A percentile compares a stretch with the other conserved stretches of the same genome.
Evolutionary conservation across 2,113 vertebrate species (phyloP).

Genomic region (Chiloscyllium plagiosum): DNA sequence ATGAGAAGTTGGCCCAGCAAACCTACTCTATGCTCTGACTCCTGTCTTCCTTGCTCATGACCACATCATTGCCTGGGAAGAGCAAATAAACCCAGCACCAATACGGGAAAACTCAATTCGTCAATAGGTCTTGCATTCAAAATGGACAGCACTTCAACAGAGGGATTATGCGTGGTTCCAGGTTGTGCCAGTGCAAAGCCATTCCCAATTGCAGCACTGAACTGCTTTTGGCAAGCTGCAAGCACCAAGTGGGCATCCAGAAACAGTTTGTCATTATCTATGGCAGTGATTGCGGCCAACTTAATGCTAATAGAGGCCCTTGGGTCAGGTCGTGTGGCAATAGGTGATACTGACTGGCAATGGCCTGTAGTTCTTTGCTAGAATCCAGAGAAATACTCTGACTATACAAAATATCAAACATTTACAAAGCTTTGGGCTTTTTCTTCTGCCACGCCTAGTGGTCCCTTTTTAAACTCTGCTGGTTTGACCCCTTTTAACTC

Average conservation of each 20-base stretch:
- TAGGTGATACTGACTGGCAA: background rate
- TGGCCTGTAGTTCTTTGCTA: background rate
- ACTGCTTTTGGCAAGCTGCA: background rate
- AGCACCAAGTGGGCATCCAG: background rate
- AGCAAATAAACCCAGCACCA: background rate
- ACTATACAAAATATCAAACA: background rate
- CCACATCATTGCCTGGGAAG: background rate
- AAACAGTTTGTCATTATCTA: background rate
- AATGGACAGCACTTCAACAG: background rate
- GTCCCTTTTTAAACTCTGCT: background rate
- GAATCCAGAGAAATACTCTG: background rate
- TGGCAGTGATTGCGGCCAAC: background rate
- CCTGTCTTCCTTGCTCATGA: background rate
- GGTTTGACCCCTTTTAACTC: background rate
- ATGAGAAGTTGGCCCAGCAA: too few species aligned
- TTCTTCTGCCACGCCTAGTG: background rate
- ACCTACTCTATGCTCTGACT: too few species aligned
- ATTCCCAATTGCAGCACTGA: background rate
- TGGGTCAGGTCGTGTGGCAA: too few species aligned
- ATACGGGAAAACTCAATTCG: too few species aligned
- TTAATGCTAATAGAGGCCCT: too few species aligned
- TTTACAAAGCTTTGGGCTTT: background rate
- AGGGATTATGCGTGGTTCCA: background rate
- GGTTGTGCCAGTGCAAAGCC: background rate
- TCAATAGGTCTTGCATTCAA: background rate